These are phyloP conservation scores for Stenolophus ochropezus DNA, from an alignment of 2,888 invertebrate species.

Conservation along the genomic window DNA sequence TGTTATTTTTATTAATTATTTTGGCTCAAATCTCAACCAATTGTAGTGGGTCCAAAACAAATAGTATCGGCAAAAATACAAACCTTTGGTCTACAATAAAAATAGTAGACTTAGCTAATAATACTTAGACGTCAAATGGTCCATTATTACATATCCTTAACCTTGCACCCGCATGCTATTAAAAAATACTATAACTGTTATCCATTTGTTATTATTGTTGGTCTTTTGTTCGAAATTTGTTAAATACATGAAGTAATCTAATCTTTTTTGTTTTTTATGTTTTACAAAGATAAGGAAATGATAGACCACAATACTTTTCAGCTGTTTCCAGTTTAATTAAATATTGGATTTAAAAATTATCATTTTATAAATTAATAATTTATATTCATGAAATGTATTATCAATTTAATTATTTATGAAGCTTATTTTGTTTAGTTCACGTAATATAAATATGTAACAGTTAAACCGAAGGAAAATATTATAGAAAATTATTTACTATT, in stretches of 20 bases:
- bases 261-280: neutral
- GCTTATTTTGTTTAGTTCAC: no score
- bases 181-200: neutral
- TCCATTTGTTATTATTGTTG: slow-evolving; percentile 1
- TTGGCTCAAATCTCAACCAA: neutral
- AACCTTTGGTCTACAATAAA: slow-evolving; percentile 10
- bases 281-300: slow-evolving; percentile 13
- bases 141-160: slow-evolving; percentile 6
- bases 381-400: no score
- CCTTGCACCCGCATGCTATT: slow-evolving; percentile 18
- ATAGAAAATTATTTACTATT: neutral
- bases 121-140: neutral
- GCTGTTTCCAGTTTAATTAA: slow-evolving; percentile 6
- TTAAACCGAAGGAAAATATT: no score
- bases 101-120: slow-evolving; percentile 11
- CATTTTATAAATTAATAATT: neutral
- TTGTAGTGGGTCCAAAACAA: neutral
- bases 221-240: neutral
- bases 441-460: no score
- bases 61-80: neutral
- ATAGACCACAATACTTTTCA: neutral
- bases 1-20: neutral
- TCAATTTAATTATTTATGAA: no score
- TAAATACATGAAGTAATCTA: neutral
- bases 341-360: neutral